Conservation (phyloP, 2,113 vertebrate genomes). For the Elanoides forficatus region DNA sequence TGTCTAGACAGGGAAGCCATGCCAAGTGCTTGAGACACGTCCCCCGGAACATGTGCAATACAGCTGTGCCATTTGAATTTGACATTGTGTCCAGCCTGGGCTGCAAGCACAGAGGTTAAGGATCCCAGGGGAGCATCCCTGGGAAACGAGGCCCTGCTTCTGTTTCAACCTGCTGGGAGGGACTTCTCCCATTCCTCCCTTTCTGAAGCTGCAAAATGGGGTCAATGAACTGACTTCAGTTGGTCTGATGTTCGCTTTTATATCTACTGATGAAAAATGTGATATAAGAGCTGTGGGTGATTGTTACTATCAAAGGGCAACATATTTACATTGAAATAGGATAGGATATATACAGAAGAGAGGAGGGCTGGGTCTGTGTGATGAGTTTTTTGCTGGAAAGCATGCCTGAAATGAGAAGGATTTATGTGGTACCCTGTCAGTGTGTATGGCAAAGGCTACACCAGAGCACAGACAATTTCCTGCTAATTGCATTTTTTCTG, state of each 20-base stretch:
- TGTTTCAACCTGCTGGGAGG: not conserved
- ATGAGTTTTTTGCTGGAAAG: not conserved
- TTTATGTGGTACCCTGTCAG: not conserved
- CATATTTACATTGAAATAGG: not conserved
- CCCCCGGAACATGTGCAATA: fast-evolving
- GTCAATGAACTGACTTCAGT: not conserved
- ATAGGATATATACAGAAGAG: not conserved
- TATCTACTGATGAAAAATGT: not conserved
- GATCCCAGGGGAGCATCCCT: not conserved
- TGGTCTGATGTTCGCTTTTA: not conserved
- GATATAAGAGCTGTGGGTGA: not conserved
- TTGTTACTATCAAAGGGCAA: not conserved
- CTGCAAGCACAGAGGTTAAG: not conserved
- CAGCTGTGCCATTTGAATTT: not conserved
- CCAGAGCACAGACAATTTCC: not conserved
- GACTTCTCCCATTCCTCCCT: not conserved
- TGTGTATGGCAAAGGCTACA: not conserved
- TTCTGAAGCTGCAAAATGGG: not conserved
- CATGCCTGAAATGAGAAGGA: not conserved
- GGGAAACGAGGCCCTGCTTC: not conserved
- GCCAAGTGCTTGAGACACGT: not conserved
- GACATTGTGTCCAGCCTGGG: not conserved
- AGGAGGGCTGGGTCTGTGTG: not conserved
- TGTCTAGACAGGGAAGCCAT: not conserved
- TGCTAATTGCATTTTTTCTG: not conserved